Evolutionary conservation across 1,140 invertebrate genomes (phyloP), one percentile per base, ranked within the genome.

Genomic region (Lysiphlebus fabarum): DNA sequence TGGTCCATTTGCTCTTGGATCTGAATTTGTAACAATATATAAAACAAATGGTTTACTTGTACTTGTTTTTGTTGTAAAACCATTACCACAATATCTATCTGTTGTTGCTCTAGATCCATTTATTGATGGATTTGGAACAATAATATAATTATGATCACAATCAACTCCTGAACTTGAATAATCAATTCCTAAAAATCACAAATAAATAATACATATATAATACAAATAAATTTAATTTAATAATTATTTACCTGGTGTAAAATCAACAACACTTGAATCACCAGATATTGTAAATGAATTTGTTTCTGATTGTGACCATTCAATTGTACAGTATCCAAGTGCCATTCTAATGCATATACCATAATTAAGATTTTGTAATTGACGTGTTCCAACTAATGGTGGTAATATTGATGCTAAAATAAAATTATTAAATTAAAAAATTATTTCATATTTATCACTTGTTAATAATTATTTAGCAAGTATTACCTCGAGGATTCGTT

Each of bases 71-170:
- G 86, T 74, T 3, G 82, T 74, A 63, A 91, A 86, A 33, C 83
- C 83, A 53, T 87, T 79, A 3, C 89, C 89, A 69, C 90, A 92
- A 75, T 89, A 91, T 45, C 90, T 79, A 66, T 91, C 89, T 6
- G 80, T 82, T 17, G 70, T 69, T 2, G 74, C 62, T 48, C 72
- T 56, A 0, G 70, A 65, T 6, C 70, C 74, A 49, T 79, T 80
- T 58, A 75, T 80, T 41, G 56, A 74, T 10, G 88, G 85, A 73
- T 88, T 85, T 9, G 89, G 87, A 69, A 92, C 85, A 4, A 91
- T 82, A 2, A 92, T 85, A 67, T 85, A 92, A 74, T 91, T 89
- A 0, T 83, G 84, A 6, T 73, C 83, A 67, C 89, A 91, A 8
- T 76, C 71, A 7, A 68, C 76, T 38, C 83, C 86, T 59, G 82